Base-by-base conservation (phyloP, 1,140 invertebrate genomes). In the Acromyrmex charruanus region DNA sequence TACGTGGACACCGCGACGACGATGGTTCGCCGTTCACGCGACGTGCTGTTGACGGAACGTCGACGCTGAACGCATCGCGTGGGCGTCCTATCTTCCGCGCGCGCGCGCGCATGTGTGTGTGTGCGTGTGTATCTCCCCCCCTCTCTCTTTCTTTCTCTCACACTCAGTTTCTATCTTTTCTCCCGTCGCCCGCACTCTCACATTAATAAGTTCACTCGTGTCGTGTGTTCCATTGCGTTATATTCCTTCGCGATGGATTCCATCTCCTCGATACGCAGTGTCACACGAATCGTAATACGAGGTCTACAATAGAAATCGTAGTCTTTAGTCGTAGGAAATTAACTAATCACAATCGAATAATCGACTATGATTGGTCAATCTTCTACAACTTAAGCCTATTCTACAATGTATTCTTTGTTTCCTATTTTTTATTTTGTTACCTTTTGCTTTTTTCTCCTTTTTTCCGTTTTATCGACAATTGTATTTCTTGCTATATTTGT, bases 21-120 rank as follows among this genome's bases (percentile, higher is more conserved):
- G 51, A 39, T 9, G 9, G 12, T 7, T 10, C 35, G 66, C 58
- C 82, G 66, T 53, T 81, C 28, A 69, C 68, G 59, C 69, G 28
- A 82, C 53, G 35, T 71, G 82, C 58, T 58, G 61, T 63, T 68
- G 72, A 68, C 39, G 59, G 51, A 65, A 75, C 74, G 39, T 86
- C 77, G 72, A 69, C 53, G 65, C 49, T 80, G 21, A 72, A 85
- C 66, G 71, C 69, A 74, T 91, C 80, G 92, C 92, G 93, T 94
- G 93, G 93, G 94, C 93, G 94, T 94, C 89, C 82, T 89, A 90
- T 88, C 91, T 92, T 91, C 89, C 85, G 86, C 87, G 74, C 85
- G 39, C 6, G 28, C 18, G 61, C 18, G 65, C 10, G 65, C 18
- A 7, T 0, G 31, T 0, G 1, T 7, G 35, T 39, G 35, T 39